phyloP scores from a whole-genome alignment of 2,113 vertebrate genomes.

The Gallinago paraguaiae region DNA sequence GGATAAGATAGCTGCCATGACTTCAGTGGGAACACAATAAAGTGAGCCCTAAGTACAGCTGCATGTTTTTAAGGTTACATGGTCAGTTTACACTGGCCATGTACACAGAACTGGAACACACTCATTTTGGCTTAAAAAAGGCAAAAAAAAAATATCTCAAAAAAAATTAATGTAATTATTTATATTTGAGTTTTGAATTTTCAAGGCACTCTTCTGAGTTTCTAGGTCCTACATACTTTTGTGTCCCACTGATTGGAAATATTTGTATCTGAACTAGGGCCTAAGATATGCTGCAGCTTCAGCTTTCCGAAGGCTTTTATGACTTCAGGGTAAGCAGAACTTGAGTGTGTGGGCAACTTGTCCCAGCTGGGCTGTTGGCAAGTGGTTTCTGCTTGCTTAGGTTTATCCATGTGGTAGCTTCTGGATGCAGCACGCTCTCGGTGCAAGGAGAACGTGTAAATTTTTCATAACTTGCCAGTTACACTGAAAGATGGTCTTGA shows the following conservation, averaged over 20 bases:
- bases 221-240: neutral
- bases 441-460: neutral
- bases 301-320: neutral
- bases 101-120: neutral
- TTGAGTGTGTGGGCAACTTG: neutral
- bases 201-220: neutral
- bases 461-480: neutral
- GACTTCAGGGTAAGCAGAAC: neutral
- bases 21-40: neutral
- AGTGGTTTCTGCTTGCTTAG: neutral
- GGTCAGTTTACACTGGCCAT: neutral
- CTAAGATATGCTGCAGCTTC: neutral
- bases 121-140: neutral
- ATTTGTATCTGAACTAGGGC: neutral
- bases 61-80: neutral
- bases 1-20: neutral
- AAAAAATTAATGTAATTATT: neutral
- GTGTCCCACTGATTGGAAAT: neutral
- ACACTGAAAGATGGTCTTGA: neutral
- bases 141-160: neutral
- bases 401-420: neutral
- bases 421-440: neutral
- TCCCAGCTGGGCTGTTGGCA: neutral
- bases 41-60: neutral
- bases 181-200: neutral